Percentiles rank a stretch among this genome's conserved stretches.
phyloP scores from a whole-genome alignment of 2,113 vertebrate species.

The Pyrgilauda ruficollis region DNA sequence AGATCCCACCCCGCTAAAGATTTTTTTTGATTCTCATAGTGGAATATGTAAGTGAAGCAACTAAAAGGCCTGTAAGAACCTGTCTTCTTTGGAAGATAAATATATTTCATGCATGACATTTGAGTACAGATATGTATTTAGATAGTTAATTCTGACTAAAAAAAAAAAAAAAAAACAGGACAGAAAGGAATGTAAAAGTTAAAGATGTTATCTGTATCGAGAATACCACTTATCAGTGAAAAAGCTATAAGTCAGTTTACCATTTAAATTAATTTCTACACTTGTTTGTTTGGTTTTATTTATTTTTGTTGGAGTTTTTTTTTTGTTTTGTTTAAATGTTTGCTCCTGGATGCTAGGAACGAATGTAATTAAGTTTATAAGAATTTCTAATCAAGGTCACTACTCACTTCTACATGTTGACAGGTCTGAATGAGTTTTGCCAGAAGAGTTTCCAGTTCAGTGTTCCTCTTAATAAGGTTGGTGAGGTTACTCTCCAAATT shows the following conservation, averaged over 20 bases:
- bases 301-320: background rate
- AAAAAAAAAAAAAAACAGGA: background rate
- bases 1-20: background rate
- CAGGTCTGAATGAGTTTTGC: conserved; percentile 98
- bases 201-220: background rate
- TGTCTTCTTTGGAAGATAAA: background rate
- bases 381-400: background rate
- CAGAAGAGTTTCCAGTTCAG: conserved; percentile 95
- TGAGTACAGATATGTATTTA: background rate
- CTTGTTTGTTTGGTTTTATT: background rate
- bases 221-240: background rate
- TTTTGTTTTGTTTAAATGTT: background rate
- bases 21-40: background rate
- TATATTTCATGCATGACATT: background rate
- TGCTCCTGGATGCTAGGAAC: background rate
- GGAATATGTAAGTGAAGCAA: background rate
- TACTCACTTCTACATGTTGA: conserved; percentile 95
- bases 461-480: conserved; percentile 97
- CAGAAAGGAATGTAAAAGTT: background rate
- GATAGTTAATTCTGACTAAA: background rate
- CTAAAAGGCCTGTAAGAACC: background rate
- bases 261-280: background rate
- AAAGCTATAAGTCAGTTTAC: background rate
- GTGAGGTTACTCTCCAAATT: conserved; percentile 94
- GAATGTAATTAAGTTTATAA: background rate